Base-by-base conservation (phyloP, 2,797 vertebrate species). In the Aplochiton taeniatus region DNA sequence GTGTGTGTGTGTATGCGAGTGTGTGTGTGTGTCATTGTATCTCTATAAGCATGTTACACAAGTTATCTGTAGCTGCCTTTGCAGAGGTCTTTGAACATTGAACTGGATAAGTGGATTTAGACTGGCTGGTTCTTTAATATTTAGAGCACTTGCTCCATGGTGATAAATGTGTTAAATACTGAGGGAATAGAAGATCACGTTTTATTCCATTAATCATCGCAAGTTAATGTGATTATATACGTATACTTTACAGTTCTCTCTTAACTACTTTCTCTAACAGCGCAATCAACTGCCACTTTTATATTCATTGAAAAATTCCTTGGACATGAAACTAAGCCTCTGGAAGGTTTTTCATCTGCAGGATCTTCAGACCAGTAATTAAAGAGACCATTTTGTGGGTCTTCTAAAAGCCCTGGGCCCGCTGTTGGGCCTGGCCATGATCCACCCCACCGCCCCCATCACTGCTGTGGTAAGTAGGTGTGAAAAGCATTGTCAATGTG, bases 151-250 rank as follows among this genome's bases (percentile, higher is more conserved):
- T 85, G 78, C 73, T 51, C 17, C 58, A 42, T 43, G 61, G 63
- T 76, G 65, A 51, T 54, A 74, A 77, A 81, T 79, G 65, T 72
- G 76, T 87, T 87, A 75, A 82, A 47, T 82, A 67, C 82, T 82
- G 79, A 83, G 79, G 73, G 77, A 63, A 56, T 17, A 65, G 45
- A 73, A 86, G 83, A 87, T 90, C 84, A 76, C 69, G 84, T 57
- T 83, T 56, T n/a, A 86, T 83, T 88, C 81, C 79, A 90, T 86
- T 90, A 90, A 88, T 89, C 86, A 86, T 73, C 61, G 59, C 69
- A 79, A 85, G 82, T 82, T 90, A 90, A 92, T 90, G 85, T 91
- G 89, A 91, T 91, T 91, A 92, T 88, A 77, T 87, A 31, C 31
- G 81, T 79, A 81, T 80, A 87, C 83, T 87, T 84, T 87, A 86